Conservation (phyloP, 2,797 vertebrate species). For the Phalloptychus januarius region DNA sequence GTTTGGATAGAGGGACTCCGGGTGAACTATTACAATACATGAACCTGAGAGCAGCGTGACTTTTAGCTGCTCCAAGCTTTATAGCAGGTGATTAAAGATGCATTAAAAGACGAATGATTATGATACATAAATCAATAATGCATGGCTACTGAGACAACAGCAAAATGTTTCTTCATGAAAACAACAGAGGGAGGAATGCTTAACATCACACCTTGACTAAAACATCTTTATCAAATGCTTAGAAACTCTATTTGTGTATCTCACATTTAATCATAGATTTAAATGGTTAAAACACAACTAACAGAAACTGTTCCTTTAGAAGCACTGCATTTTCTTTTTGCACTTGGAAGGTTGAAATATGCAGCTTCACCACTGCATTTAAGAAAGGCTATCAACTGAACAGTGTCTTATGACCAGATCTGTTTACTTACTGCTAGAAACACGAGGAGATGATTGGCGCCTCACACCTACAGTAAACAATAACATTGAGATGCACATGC, state of each 20-base stretch:
- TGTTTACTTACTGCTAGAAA: conserved; percentile 5
- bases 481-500: neutral
- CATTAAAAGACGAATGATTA: conserved; percentile 71
- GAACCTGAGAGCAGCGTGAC: conserved; percentile 26
- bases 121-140: conserved; percentile 79
- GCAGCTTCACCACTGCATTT: neutral
- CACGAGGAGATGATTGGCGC: neutral
- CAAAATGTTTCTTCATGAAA: conserved; percentile 71
- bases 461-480: conserved; percentile 1
- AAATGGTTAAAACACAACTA: conserved; percentile 25
- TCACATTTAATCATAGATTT: conserved; percentile 41
- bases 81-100: conserved; percentile 71
- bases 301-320: neutral
- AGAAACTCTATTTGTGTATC: conserved; percentile 31
- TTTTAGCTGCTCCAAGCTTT: conserved; percentile 50
- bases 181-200: conserved; percentile 55
- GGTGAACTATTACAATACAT: conserved; percentile 33
- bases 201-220: conserved; percentile 72
- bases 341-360: neutral
- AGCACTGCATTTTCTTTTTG: neutral
- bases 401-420: neutral
- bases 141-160: conserved; percentile 69
- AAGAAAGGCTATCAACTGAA: neutral
- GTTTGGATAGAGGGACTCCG: neutral
- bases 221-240: conserved; percentile 53